phyloP scores from a whole-genome alignment of 2,113 vertebrate species.

The Saguinus imperator region DNA sequence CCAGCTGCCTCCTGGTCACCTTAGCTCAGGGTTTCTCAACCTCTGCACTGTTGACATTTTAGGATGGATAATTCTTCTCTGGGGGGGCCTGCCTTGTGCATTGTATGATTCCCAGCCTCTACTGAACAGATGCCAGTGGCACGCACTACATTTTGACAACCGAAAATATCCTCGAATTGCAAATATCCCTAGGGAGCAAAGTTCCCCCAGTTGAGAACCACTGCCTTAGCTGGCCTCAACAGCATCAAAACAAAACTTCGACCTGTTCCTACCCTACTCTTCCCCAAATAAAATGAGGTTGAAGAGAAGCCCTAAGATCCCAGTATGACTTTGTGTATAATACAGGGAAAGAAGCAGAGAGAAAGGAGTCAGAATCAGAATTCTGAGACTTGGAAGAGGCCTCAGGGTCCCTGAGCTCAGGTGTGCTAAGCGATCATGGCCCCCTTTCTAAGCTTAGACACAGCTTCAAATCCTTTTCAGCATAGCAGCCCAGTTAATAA shows the following conservation, averaged over 20 bases:
- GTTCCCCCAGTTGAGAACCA: neutral
- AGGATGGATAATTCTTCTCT: neutral
- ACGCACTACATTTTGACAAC: neutral
- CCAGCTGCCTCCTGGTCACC: neutral
- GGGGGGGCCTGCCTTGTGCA: neutral
- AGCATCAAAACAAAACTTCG: neutral
- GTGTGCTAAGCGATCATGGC: accelerated
- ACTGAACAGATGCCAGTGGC: neutral
- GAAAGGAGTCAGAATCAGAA: neutral
- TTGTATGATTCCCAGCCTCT: neutral
- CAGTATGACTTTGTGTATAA: neutral
- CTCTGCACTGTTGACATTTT: neutral
- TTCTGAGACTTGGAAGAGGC: neutral
- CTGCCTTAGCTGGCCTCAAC: neutral
- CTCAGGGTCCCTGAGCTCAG: neutral
- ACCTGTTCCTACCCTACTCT: neutral
- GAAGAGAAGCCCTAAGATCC: neutral
- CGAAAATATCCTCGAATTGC: neutral
- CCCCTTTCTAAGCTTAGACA: neutral
- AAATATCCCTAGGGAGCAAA: neutral
- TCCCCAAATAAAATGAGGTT: neutral
- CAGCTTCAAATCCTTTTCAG: neutral
- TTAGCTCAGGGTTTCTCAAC: neutral
- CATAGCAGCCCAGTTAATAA: neutral
- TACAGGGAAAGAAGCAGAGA: neutral